Conservation (phyloP, 2,113 vertebrate species). For the Machaerirhynchus nigripectus region DNA sequence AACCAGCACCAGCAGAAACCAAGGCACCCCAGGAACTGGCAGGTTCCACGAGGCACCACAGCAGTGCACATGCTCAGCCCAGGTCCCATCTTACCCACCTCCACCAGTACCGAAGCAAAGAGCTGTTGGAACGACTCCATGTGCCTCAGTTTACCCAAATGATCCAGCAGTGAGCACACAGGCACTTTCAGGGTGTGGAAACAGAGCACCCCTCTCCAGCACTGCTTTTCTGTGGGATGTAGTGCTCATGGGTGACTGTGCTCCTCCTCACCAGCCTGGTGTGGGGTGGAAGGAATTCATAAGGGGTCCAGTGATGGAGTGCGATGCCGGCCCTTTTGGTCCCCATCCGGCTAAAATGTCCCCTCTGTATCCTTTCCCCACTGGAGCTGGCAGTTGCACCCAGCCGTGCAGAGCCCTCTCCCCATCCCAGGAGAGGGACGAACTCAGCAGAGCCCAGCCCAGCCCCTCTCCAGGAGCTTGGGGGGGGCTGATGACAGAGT, state of each 20-base stretch:
- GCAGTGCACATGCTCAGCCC: fast-evolving
- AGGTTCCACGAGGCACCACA: not conserved
- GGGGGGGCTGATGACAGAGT: not conserved
- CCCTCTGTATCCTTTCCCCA: not conserved
- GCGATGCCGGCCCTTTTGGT: not conserved
- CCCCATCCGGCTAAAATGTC: not conserved
- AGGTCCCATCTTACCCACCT: not conserved
- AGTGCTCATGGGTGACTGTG: not conserved
- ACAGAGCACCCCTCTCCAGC: not conserved
- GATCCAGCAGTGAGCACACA: not conserved
- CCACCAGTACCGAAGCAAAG: not conserved
- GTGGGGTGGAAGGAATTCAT: not conserved
- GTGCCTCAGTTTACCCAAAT: not conserved
- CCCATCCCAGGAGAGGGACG: not conserved
- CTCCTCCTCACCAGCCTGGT: not conserved
- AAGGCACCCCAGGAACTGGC: not conserved
- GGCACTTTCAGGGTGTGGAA: not conserved
- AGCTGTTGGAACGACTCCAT: fast-evolving
- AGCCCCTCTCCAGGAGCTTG: not conserved
- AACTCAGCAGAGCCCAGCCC: not conserved
- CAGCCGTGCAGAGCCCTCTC: not conserved
- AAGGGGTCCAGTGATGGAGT: not conserved
- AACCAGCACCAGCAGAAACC: not conserved
- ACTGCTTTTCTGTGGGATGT: not conserved
- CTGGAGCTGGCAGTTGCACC: not conserved